A percentile compares a stretch with the other conserved stretches of the same genome.
Conservation (phyloP, 2,797 vertebrate species). For the Syngnathus acus region DNA sequence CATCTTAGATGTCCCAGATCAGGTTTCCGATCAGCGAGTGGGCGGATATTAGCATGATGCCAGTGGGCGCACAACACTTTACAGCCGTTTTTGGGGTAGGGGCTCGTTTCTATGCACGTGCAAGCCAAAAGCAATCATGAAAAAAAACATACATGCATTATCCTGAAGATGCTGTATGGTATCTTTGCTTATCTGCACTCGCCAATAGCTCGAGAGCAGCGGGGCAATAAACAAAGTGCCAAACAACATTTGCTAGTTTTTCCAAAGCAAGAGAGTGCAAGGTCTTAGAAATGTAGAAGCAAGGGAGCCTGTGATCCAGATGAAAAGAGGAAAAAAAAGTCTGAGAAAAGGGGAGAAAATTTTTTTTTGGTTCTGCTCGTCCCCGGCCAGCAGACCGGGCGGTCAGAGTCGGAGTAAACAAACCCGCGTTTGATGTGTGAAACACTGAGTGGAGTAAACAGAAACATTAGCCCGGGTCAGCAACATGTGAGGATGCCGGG, state of each 20-base stretch:
- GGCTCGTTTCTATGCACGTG: background rate
- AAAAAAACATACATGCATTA: background rate
- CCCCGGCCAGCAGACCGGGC: slow-evolving; percentile 40
- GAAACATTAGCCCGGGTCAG: slow-evolving; percentile 56
- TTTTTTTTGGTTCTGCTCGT: slow-evolving; percentile 14
- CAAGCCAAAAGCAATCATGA: slow-evolving; percentile 12
- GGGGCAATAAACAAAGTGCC: background rate
- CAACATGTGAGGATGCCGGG: slow-evolving; percentile 29
- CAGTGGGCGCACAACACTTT: slow-evolving; percentile 19
- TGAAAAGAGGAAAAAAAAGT: background rate
- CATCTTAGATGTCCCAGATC: slow-evolving; percentile 23
- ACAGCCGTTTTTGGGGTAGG: background rate
- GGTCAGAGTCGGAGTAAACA: slow-evolving; percentile 65
- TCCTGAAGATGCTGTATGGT: background rate
- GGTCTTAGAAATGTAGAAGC: background rate
- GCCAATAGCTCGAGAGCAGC: background rate
- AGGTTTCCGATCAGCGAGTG: slow-evolving; percentile 24
- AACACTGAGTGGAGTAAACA: slow-evolving; percentile 65
- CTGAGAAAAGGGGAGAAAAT: background rate
- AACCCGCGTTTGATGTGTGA: slow-evolving; percentile 67
- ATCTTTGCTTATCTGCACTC: background rate
- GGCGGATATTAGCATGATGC: slow-evolving; percentile 41
- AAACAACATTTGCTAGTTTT: background rate
- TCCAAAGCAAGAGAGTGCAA: background rate
- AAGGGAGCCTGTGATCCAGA: slow-evolving; percentile 7